A percentile compares a stretch with the other conserved stretches of the same genome.
phyloP scores from a whole-genome alignment of 2,797 vertebrate species.

The Mionectes olivaceus region DNA sequence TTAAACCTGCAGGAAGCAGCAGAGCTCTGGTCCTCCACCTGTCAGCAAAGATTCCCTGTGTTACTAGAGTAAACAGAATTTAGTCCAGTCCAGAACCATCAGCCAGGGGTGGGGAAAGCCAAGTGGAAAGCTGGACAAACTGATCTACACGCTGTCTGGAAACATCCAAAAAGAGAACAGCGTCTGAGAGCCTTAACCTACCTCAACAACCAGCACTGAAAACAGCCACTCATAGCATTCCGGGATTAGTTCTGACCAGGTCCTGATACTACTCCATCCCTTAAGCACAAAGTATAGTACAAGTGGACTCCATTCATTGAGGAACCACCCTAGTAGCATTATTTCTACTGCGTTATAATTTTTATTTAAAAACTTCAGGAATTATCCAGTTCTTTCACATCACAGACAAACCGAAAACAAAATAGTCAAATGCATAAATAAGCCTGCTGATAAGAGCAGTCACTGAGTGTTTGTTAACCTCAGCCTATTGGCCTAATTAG shows the following conservation, averaged over 20 bases:
- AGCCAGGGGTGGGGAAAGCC: background rate
- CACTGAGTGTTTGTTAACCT: constrained; percentile 2
- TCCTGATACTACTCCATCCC: background rate
- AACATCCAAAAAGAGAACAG: background rate
- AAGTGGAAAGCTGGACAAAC: background rate
- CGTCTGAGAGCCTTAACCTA: accelerated
- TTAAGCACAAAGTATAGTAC: background rate
- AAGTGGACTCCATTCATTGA: background rate
- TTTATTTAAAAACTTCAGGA: background rate
- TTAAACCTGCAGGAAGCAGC: background rate
- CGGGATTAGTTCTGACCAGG: background rate
- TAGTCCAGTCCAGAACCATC: background rate
- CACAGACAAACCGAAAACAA: background rate
- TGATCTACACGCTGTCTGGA: background rate
- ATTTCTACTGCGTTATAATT: background rate
- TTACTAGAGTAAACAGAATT: background rate
- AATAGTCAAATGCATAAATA: constrained; percentile 64
- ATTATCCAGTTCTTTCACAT: background rate
- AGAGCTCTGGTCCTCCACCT: background rate
- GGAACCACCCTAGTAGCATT: background rate
- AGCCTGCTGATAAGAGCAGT: constrained; percentile 10
- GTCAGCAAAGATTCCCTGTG: background rate
- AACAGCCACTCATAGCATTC: background rate
- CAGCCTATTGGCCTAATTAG: constrained; percentile 32
- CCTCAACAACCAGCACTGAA: background rate